Evolutionary conservation across 2,888 invertebrate species (phyloP), one percentile per base, ranked within the genome.

Genomic region (Tetheella fluctuosa): DNA sequence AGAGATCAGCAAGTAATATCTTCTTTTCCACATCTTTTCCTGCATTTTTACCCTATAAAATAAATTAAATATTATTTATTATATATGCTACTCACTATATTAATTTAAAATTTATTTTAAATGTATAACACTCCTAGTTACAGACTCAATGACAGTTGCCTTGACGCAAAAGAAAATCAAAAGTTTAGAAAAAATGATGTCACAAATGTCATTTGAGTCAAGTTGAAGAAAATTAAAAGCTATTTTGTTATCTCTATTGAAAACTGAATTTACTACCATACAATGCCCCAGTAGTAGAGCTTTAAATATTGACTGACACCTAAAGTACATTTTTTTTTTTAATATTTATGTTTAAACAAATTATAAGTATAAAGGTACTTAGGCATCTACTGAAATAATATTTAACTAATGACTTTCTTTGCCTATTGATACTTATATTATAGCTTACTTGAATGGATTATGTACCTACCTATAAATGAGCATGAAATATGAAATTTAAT

Each of bases 111-210:
- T 3, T 55, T 8, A 54, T 54, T 30, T 54, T 54, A 13, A 15
- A 34, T 34, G 2, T 28, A 12, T 37, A 23, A 55, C 39, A 20
- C 55, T 34, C 52, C 42, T 2, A 1, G 30, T 8, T 13, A 34
- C 15, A 10, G 20, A 5, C 58, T 54, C 48, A 66, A 30, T 85
- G 85, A 83, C 85, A 85, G 78, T 72, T 76, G 68, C 12, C 59
- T 71, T 84, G 85, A 83, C 85, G 84, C 68, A 77, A 77, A n/a
- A n/a, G n/a, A n/a, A n/a, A n/a, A n/a, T n/a, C n/a, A n/a, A n/a
- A 79, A 82, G 70, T 76, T 74, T 69, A 54, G 70, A 74, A 77
- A 76, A 77, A 67, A 65, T 61, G 62, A 77, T 79, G 81, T 76
- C 78, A 80, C 57, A 71, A 67, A 62, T 74, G 73, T 71, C 76